Conservation (phyloP, 2,113 vertebrate genomes). For the Arothron firmamentum region DNA sequence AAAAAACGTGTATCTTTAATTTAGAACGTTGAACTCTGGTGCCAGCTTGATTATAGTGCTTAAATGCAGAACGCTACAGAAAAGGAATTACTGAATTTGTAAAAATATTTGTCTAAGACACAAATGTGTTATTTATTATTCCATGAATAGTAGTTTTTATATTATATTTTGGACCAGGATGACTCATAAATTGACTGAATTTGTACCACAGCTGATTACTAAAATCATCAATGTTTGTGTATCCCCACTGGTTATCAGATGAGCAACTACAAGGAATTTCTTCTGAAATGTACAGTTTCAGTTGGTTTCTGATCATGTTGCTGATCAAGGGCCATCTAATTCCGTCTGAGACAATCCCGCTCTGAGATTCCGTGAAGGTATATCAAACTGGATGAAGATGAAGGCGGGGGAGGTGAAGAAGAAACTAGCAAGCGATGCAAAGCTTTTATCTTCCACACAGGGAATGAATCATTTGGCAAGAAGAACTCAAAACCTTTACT, state of each 20-base stretch:
- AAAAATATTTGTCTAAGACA: too few species aligned
- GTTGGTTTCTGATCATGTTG: neutral
- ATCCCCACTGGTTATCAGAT: neutral
- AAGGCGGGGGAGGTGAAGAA: constrained; percentile 12
- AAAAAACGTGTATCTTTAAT: too few species aligned
- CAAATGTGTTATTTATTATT: too few species aligned
- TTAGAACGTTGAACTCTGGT: too few species aligned
- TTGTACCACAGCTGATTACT: too few species aligned
- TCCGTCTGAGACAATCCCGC: neutral
- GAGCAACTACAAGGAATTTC: neutral
- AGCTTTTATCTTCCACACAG: constrained; percentile 16
- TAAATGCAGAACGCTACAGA: too few species aligned
- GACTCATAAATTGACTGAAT: too few species aligned
- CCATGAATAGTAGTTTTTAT: too few species aligned
- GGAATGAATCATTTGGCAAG: constrained; percentile 42
- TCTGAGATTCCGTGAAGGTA: constrained; percentile 7
- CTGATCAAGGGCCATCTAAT: neutral
- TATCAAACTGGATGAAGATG: constrained; percentile 2
- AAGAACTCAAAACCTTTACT: constrained; percentile 22
- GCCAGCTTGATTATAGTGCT: too few species aligned
- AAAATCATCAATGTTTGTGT: neutral
- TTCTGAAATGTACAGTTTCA: neutral
- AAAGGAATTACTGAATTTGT: too few species aligned
- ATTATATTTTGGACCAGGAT: too few species aligned
- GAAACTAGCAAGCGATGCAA: constrained; percentile 14